phyloP scores from a whole-genome alignment of 1,140 invertebrate genomes.

The Magallana gigas region DNA sequence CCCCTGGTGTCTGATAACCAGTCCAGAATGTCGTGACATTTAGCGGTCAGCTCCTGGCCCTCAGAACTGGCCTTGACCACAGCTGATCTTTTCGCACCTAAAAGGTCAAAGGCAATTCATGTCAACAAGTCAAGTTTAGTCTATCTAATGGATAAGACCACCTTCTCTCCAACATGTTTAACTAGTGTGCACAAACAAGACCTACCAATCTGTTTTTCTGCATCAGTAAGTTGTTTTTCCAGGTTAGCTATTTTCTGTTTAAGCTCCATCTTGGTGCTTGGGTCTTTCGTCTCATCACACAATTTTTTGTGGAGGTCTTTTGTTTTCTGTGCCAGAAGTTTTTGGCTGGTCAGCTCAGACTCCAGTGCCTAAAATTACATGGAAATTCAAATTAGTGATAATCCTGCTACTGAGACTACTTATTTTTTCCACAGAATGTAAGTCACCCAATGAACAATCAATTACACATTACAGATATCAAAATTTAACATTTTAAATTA shows the following conservation, averaged over 20 bases:
- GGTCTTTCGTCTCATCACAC: conserved; percentile 93
- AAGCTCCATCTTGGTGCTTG: conserved; percentile 93
- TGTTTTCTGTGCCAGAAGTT: conserved; percentile 87
- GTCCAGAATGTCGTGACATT: conserved; percentile 90
- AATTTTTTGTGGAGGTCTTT: conserved; percentile 92
- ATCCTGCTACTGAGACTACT: background rate
- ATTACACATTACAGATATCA: no score
- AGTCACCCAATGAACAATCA: no score
- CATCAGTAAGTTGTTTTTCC: conserved; percentile 74
- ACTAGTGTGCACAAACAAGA: no score
- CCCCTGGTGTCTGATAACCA: conserved; percentile 89
- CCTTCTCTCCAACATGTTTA: no score
- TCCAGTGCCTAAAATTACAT: conserved; percentile 85
- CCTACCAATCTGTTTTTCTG: conserved; percentile 75
- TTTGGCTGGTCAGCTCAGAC: conserved; percentile 90
- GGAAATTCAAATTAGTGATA: background rate
- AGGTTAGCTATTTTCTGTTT: conserved; percentile 88
- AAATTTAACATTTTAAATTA: no score
- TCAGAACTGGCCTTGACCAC: conserved; percentile 89
- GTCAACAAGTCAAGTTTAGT: background rate
- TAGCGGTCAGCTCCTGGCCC: conserved; percentile 89
- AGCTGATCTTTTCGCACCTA: conserved; percentile 87
- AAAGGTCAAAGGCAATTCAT: background rate
- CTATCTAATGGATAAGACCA: background rate
- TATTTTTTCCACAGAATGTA: no score